Conservation (phyloP, 2,797 vertebrate species). For the Bradypodion pumilum region DNA sequence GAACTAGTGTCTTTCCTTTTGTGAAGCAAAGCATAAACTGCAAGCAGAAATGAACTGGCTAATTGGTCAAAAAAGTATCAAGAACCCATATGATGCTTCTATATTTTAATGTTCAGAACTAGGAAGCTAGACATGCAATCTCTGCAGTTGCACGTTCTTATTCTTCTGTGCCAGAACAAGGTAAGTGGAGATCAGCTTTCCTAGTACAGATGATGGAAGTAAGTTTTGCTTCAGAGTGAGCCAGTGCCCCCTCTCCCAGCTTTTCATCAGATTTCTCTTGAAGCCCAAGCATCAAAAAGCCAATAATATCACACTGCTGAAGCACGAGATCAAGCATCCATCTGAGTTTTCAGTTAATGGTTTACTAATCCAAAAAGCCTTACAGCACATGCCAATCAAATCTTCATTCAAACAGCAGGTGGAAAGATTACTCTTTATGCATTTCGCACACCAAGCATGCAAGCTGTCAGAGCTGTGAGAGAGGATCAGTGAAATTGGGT, state of each 20-base stretch:
- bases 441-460: not conserved
- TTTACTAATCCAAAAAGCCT: slow-evolving; percentile 43
- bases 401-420: slow-evolving; percentile 12
- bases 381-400: slow-evolving; percentile 48
- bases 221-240: not conserved
- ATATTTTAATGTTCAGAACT: no score
- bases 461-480: not conserved
- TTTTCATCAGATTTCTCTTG: not conserved
- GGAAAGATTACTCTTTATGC: slow-evolving; percentile 15
- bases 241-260: not conserved
- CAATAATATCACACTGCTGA: not conserved
- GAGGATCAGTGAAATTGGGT: slow-evolving; percentile 46
- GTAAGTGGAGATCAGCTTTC: not conserved
- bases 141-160: no score
- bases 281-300: not conserved
- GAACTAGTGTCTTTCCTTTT: no score
- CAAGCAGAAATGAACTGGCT: no score
- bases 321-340: rapidly evolving
- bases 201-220: not conserved
- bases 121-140: no score
- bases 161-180: no score
- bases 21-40: no score
- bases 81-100: no score
- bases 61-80: no score
- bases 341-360: not conserved